Percentiles rank a stretch among this genome's conserved stretches.
phyloP scores from a whole-genome alignment of 2,113 vertebrate species.

The Pica pica region DNA sequence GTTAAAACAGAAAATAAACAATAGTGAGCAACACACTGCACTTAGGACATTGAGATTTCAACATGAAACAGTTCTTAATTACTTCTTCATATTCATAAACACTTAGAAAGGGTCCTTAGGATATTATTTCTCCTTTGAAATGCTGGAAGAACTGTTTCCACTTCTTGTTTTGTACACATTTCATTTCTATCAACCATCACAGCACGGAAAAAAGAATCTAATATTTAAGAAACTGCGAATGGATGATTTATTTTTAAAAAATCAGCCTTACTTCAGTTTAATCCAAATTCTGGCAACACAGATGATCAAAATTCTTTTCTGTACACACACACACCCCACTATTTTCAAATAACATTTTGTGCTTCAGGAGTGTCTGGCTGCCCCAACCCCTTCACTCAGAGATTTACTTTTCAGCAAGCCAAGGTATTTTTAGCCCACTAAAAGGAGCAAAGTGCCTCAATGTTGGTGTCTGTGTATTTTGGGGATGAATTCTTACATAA shows the following conservation, averaged over 20 bases:
- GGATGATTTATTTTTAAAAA: neutral
- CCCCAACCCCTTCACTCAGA: neutral
- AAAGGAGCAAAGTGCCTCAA: neutral
- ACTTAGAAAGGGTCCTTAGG: neutral
- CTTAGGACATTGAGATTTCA: neutral
- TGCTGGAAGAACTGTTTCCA: neutral
- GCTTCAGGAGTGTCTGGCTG: neutral
- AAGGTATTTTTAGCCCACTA: neutral
- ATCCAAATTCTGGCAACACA: neutral
- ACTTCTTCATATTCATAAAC: neutral
- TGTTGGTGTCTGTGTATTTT: neutral
- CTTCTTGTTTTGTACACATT: neutral
- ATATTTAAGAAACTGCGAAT: neutral
- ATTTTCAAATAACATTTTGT: neutral
- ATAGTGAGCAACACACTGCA: neutral
- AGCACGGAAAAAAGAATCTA: neutral
- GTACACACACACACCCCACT: fast-evolving
- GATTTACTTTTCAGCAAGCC: neutral
- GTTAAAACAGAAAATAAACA: neutral
- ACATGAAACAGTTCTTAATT: neutral
- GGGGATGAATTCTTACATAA: neutral
- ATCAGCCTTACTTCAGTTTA: neutral
- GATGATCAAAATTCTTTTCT: neutral
- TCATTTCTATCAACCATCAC: neutral
- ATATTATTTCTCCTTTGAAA: neutral